Evolutionary conservation across 2,797 vertebrate species (phyloP), one percentile per base, ranked within the genome.

Genomic region (Myotis pilosus): DNA sequence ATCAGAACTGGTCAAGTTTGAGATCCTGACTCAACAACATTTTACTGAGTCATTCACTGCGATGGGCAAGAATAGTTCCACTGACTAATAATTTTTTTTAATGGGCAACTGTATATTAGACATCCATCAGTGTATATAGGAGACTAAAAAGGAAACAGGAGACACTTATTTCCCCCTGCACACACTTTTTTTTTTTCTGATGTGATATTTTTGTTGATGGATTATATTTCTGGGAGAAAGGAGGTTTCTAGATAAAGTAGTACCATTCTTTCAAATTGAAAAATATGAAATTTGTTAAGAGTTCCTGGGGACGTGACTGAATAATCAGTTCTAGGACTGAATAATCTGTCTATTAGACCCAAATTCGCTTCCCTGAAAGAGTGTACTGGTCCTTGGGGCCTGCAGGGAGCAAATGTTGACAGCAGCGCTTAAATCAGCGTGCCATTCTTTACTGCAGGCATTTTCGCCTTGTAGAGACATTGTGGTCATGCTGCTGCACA

Each of bases 241-340:
- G 19, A 95, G 81, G 28, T 94, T 98, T 98, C 82, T 79, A 75
- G 94, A 85, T 96, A 97, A 97, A 98, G 93, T 94, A 92, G 85
- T 94, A 8, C 33, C 28, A 90, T 96, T 96, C 95, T 96, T 97
- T 97, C 96, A 97, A 97, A 97, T 84, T 97, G 96, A 97, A 97
- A 98, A 98, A 97, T 98, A 96, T 95, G 97, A 97, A 97, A 97
- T 92, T 92, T 94, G 68, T 96, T 97, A 98, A 94, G 94, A 95
- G 90, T 96, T 98, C 95, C 96, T 95, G 74, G 97, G 97, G 96
- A 97, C 60, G 23, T 20, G 28, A 92, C 44, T 97, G 97, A 97
- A 96, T 97, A 97, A 97, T 98, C 97, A 97, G 95, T 92, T 97
- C 94, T 96, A 96, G 96, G 95, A 97, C n/a, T n/a, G n/a, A n/a